These are phyloP conservation scores for Dendrolimus kikuchii DNA, from an alignment of 1,140 invertebrate genomes.

Conservation along the genomic window DNA sequence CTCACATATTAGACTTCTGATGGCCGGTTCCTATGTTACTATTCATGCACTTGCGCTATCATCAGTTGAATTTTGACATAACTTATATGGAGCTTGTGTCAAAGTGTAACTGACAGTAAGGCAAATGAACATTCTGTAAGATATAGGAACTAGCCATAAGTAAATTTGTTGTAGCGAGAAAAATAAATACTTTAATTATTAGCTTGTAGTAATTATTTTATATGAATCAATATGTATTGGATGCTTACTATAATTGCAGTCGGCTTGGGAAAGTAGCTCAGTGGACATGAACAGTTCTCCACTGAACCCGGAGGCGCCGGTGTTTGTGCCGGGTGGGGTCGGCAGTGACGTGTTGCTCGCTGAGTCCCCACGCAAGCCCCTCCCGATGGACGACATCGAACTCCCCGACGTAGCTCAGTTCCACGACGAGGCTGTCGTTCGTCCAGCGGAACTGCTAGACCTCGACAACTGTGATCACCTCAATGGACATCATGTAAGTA, in stretches of 20 bases:
- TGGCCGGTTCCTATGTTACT: no score
- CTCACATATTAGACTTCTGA: no score
- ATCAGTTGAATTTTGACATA: no score
- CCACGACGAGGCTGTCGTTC: conserved; percentile 72
- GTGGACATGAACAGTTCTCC: conserved; percentile 80
- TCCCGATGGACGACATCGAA: conserved; percentile 74
- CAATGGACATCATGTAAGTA: conserved; percentile 70
- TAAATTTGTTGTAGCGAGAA: no score
- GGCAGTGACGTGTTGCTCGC: conserved; percentile 73
- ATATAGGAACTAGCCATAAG: no score
- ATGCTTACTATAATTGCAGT: conserved; percentile 32
- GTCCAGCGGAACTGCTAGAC: conserved; percentile 74
- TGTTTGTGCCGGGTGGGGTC: conserved; percentile 76
- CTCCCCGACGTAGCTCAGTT: conserved; percentile 78
- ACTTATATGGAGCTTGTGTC: no score
- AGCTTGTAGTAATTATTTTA: conserved; percentile 3
- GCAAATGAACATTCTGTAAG: no score
- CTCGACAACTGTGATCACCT: conserved; percentile 66
- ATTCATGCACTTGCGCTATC: no score
- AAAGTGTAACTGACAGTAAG: no score
- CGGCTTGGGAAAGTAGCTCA: conserved; percentile 64
- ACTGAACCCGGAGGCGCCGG: conserved; percentile 81
- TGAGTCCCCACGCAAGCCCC: conserved; percentile 76
- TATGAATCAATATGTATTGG: background rate
- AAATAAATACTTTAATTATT: background rate